Evolutionary conservation across 1,140 invertebrate genomes (phyloP).

Genomic region (Neotoxoptera formosana): DNA sequence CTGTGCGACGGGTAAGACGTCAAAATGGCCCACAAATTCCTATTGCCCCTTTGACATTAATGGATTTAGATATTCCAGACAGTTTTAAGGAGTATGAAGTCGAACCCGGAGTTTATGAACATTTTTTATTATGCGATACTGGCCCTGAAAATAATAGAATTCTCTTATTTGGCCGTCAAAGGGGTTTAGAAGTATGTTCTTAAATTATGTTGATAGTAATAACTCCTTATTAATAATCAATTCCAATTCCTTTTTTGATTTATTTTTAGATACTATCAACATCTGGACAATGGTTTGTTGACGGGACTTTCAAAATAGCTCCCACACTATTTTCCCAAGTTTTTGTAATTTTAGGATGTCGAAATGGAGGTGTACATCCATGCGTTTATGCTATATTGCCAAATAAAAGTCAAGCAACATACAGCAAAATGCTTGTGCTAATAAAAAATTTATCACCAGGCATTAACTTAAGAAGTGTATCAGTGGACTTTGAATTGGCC

Average conservation of each 20-base stretch:
- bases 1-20: neutral
- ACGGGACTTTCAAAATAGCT: slow-evolving; percentile 24
- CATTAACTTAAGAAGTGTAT: neutral
- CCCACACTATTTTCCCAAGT: slow-evolving; percentile 10
- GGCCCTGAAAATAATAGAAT: neutral
- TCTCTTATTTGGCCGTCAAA: neutral
- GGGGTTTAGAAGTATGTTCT: slow-evolving; percentile 2
- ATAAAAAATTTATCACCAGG: neutral
- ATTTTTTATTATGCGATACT: slow-evolving; percentile 22
- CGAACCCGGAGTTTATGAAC: neutral
- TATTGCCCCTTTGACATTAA: neutral
- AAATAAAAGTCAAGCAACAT: slow-evolving; percentile 4
- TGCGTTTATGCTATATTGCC: slow-evolving; percentile 25
- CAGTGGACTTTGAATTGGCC: slow-evolving; percentile 12
- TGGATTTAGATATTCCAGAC: neutral
- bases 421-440: neutral
- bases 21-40: neutral
- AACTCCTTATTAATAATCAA: neutral
- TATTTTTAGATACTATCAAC: neutral
- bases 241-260: neutral
- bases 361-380: neutral
- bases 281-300: slow-evolving; percentile 28
- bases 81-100: neutral
- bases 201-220: too few relatives aligned
- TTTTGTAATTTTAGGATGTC: neutral